Percentiles rank a stretch among this genome's conserved stretches.
phyloP scores from a whole-genome alignment of 2,888 invertebrate species.

The Danaus chrysippus region DNA sequence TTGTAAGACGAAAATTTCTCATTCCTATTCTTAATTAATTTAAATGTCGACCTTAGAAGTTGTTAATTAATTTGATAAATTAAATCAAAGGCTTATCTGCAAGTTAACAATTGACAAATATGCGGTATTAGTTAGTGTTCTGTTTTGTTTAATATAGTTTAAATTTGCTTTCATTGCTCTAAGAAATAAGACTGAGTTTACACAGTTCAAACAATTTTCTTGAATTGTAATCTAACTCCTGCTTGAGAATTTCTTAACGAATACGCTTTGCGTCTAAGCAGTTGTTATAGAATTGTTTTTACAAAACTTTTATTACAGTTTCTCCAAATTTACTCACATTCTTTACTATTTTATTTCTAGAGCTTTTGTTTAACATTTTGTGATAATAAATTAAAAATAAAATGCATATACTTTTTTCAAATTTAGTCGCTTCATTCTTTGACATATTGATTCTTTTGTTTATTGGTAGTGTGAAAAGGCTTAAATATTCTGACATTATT shows the following conservation, averaged over 20 bases:
- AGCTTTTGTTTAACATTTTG: neutral
- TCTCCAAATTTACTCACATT: neutral
- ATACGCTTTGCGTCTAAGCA: neutral
- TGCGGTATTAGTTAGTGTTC: slow-evolving; percentile 60
- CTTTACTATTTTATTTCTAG: neutral
- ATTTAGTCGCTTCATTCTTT: neutral
- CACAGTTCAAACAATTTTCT: neutral
- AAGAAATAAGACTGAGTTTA: neutral
- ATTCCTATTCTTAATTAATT: too few relatives aligned
- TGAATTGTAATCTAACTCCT: neutral
- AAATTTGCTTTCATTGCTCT: slow-evolving; percentile 34
- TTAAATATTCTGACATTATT: slow-evolving; percentile 51
- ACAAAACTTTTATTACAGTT: neutral
- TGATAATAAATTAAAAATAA: too few relatives aligned
- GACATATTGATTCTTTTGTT: neutral
- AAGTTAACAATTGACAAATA: slow-evolving; percentile 58
- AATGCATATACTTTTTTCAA: neutral
- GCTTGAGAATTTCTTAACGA: neutral
- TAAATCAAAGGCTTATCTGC: slow-evolving; percentile 46
- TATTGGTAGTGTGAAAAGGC: slow-evolving; percentile 15
- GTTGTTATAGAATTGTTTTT: neutral
- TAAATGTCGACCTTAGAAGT: slow-evolving; percentile 20
- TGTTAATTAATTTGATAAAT: slow-evolving; percentile 49
- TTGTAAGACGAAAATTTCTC: too few relatives aligned
- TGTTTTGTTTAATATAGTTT: slow-evolving; percentile 69